These are phyloP conservation scores for Noctua fimbriata DNA, from an alignment of 2,888 invertebrate species.

Conservation along the genomic window DNA sequence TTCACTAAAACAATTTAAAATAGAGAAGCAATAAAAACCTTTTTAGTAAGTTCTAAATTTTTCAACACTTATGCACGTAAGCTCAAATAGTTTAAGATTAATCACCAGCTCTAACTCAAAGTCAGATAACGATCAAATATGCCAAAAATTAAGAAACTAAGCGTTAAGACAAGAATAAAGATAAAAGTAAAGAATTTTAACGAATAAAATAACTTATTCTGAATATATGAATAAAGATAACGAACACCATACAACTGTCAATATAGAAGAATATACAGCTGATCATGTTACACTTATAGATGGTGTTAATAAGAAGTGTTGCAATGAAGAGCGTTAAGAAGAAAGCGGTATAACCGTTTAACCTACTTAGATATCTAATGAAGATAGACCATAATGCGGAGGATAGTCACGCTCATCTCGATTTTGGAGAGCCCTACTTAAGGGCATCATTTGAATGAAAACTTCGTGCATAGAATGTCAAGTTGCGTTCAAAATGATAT, in stretches of 20 bases:
- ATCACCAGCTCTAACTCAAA: neutral
- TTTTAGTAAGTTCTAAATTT: neutral
- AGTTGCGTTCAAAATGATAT: neutral
- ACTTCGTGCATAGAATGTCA: slow-evolving; percentile 21
- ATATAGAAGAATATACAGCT: slow-evolving; percentile 15
- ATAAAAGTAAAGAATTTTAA: slow-evolving; percentile 18
- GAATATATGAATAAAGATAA: slow-evolving; percentile 36
- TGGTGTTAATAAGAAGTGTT: slow-evolving; percentile 21
- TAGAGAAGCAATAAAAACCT: neutral
- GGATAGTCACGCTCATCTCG: slow-evolving; percentile 44
- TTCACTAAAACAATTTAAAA: neutral
- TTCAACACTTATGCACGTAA: neutral
- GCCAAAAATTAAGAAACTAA: slow-evolving; percentile 8
- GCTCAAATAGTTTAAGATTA: neutral
- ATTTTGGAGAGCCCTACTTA: slow-evolving; percentile 11
- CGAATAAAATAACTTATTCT: slow-evolving; percentile 31
- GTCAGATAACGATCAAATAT: slow-evolving; percentile 3
- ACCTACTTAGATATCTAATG: slow-evolving; percentile 44
- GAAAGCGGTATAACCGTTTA: slow-evolving; percentile 32
- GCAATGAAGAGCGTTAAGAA: slow-evolving; percentile 21
- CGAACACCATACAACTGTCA: slow-evolving; percentile 10
- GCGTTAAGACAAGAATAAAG: slow-evolving; percentile 3
- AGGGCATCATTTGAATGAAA: slow-evolving; percentile 37
- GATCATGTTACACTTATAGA: slow-evolving; percentile 29
- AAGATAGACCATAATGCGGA: slow-evolving; percentile 47